These are phyloP conservation scores for Rosalia funebris DNA, from an alignment of 2,888 invertebrate genomes.

Conservation along the genomic window DNA sequence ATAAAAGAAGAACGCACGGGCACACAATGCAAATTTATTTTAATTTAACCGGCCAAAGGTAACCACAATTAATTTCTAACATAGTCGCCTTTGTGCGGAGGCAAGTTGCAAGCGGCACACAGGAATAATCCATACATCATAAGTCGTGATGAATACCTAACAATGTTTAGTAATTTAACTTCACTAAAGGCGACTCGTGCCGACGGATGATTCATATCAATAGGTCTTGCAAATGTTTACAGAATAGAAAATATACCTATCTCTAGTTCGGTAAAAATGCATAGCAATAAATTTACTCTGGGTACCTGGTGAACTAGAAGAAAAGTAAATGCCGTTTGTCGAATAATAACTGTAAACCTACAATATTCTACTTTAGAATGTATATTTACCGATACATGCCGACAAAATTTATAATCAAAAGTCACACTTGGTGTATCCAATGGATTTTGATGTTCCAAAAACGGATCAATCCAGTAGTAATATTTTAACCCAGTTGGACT, in stretches of 20 bases:
- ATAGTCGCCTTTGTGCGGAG: constrained; percentile 44
- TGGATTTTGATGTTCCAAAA: no score
- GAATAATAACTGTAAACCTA: no score
- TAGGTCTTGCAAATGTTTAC: constrained; percentile 31
- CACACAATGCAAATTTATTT: constrained; percentile 29
- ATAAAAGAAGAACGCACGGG: constrained; percentile 1
- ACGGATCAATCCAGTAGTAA: no score
- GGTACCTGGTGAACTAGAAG: no score
- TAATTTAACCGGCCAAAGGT: constrained; percentile 28
- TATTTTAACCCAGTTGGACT: no score
- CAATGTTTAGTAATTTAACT: constrained; percentile 53
- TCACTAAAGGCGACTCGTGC: constrained; percentile 55
- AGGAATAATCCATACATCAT: constrained; percentile 50
- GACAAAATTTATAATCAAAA: no score
- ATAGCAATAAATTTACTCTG: constrained; percentile 5
- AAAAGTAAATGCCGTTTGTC: no score
- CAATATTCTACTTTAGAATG: no score
- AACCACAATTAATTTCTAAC: constrained; percentile 36
- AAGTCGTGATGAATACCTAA: constrained; percentile 50
- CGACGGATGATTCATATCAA: constrained; percentile 51
- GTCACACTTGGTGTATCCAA: no score
- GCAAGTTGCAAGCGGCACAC: constrained; percentile 38
- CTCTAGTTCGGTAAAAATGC: constrained; percentile 6
- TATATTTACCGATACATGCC: no score
- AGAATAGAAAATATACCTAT: constrained; percentile 30